A percentile compares a stretch with the other conserved stretches of the same genome.
These are phyloP conservation scores for Aethes cnicana DNA, from an alignment of 2,888 invertebrate species.

Conservation along the genomic window DNA sequence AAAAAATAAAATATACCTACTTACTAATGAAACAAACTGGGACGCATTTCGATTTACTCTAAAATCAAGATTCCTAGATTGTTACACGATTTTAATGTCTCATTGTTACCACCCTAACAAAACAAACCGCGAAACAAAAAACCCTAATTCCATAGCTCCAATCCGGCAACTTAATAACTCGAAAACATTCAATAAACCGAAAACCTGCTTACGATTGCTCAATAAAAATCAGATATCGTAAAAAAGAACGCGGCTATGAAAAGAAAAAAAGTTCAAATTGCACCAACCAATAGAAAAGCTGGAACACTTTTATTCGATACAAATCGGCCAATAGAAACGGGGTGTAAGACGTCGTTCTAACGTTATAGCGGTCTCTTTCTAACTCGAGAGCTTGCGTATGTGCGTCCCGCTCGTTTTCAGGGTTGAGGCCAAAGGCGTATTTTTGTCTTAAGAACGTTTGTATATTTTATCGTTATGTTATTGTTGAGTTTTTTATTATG, in stretches of 20 bases:
- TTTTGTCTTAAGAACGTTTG: constrained; percentile 43
- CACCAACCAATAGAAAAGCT: constrained; percentile 47
- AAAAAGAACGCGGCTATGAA: constrained; percentile 48
- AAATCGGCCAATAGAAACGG: constrained; percentile 58
- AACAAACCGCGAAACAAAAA: constrained; percentile 2
- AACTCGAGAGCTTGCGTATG: constrained; percentile 37
- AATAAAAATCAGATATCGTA: constrained; percentile 65
- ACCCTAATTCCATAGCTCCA: constrained; percentile 19
- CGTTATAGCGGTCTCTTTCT: constrained; percentile 54
- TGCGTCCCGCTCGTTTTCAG: constrained; percentile 32
- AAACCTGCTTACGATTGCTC: constrained; percentile 58
- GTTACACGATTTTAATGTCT: no score
- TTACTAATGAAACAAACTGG: no score
- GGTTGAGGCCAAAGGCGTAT: constrained; percentile 34
- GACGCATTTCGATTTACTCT: no score
- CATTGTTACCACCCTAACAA: no score
- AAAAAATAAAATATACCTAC: no score
- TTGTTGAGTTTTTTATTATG: constrained; percentile 42
- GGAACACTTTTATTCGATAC: constrained; percentile 58
- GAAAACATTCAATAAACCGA: constrained; percentile 48
- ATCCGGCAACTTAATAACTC: constrained; percentile 44
- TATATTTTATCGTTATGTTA: constrained; percentile 37
- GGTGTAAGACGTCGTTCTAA: constrained; percentile 53
- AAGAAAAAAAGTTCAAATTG: constrained; percentile 42
- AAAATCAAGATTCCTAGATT: no score